Conservation (phyloP, 92 coral and sea anemone genomes). For the Zoanthus sociatus region DNA sequence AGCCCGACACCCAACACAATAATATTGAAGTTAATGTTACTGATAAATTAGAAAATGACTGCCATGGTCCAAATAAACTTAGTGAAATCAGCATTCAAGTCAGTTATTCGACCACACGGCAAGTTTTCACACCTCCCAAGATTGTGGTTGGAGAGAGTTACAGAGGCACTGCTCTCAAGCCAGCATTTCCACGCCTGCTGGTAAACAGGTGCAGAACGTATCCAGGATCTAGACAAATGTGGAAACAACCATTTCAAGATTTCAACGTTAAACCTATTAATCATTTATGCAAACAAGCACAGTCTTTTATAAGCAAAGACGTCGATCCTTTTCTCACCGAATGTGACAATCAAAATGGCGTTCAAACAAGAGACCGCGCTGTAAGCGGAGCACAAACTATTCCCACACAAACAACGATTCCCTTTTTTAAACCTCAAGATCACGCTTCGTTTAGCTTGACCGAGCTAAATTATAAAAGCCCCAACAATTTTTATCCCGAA, state of each 20-base stretch:
- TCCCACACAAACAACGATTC: background rate
- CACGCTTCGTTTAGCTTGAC: background rate
- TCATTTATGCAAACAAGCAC: slow-evolving; percentile 60
- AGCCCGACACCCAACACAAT: background rate
- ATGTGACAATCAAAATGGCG: slow-evolving; percentile 10
- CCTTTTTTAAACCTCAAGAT: background rate
- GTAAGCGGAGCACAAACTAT: background rate
- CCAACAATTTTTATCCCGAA: background rate
- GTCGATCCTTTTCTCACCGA: slow-evolving; percentile 62
- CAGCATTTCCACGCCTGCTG: slow-evolving; percentile 27
- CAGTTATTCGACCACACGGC: slow-evolving; percentile 36
- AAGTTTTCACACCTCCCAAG: slow-evolving; percentile 60
- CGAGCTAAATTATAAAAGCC: background rate
- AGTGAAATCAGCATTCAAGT: slow-evolving; percentile 28
- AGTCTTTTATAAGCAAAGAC: slow-evolving; percentile 56
- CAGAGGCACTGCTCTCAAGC: slow-evolving; percentile 46
- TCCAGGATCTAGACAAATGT: slow-evolving; percentile 29
- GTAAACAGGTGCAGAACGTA: slow-evolving; percentile 23
- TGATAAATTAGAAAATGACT: slow-evolving; percentile 18
- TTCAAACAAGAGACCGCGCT: slow-evolving; percentile 1
- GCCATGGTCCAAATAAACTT: background rate
- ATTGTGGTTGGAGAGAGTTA: slow-evolving; percentile 66
- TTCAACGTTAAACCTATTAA: slow-evolving; percentile 40
- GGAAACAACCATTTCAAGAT: slow-evolving; percentile 50
- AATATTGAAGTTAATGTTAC: slow-evolving; percentile 29